phyloP scores from a whole-genome alignment of 2,888 invertebrate genomes.

The Dasysyrphus albostriatus region DNA sequence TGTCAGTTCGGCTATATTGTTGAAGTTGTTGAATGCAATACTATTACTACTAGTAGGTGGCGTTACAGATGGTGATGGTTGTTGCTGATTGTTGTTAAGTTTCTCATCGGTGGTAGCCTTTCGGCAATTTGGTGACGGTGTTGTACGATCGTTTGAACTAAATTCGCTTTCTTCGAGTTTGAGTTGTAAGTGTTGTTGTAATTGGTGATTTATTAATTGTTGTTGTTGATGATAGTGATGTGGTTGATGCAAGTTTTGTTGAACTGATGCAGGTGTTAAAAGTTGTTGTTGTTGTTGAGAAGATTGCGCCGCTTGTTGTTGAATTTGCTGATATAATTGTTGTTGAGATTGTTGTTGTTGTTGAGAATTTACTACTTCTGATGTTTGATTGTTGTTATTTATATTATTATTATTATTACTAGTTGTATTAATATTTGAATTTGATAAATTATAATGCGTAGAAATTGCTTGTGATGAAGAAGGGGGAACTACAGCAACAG shows the following conservation, averaged over 20 bases:
- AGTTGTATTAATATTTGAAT: slow-evolving; percentile 31
- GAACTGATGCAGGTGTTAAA: slow-evolving; percentile 25
- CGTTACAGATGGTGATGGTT: slow-evolving; percentile 50
- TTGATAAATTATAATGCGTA: slow-evolving; percentile 58
- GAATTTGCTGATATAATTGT: slow-evolving; percentile 43
- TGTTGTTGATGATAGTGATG: slow-evolving; percentile 45
- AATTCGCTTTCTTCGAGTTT: slow-evolving; percentile 64
- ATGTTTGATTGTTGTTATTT: slow-evolving; percentile 41
- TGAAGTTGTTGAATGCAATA: slow-evolving; percentile 45
- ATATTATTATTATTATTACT: slow-evolving; percentile 31
- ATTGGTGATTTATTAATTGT: slow-evolving; percentile 41
- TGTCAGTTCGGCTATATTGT: slow-evolving; percentile 43
- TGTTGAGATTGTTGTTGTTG: slow-evolving; percentile 48
- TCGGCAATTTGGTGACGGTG: slow-evolving; percentile 62
- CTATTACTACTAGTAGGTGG: slow-evolving; percentile 22
- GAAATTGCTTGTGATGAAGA: slow-evolving; percentile 77
- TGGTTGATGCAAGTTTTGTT: slow-evolving; percentile 47
- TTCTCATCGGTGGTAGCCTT: slow-evolving; percentile 36
- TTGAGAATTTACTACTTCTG: slow-evolving; percentile 46
- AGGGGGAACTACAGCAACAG: slow-evolving; percentile 85
- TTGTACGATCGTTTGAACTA: slow-evolving; percentile 69
- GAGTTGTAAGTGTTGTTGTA: slow-evolving; percentile 58
- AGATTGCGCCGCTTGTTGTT: slow-evolving; percentile 30
- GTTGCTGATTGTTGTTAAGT: slow-evolving; percentile 29
- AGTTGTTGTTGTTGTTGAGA: slow-evolving; percentile 18